phyloP scores from a whole-genome alignment of 2,888 invertebrate species.

The Thalpophila matura region DNA sequence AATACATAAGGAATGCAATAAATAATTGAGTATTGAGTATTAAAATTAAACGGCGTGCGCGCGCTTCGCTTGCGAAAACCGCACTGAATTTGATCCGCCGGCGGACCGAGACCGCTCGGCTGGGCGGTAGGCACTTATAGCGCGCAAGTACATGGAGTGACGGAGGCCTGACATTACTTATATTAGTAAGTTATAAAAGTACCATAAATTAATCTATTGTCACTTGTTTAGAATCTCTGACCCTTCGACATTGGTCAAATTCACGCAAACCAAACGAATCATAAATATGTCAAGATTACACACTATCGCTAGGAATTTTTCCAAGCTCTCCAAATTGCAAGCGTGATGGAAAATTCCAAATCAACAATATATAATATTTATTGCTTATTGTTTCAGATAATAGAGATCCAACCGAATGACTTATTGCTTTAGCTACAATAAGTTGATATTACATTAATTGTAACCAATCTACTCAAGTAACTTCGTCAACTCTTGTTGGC shows the following conservation, averaged over 20 bases:
- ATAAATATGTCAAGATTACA: slow-evolving; percentile 21
- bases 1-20: too few relatives aligned
- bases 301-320: background rate
- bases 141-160: too few relatives aligned
- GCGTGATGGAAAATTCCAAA: slow-evolving; percentile 4
- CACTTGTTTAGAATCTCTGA: background rate
- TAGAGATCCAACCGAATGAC: too few relatives aligned
- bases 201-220: background rate
- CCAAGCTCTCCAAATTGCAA: background rate
- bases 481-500: background rate
- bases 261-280: background rate
- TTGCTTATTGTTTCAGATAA: background rate
- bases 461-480: background rate
- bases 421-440: background rate
- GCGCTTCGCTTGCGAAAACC: too few relatives aligned
- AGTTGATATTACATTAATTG: background rate
- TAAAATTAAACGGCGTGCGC: too few relatives aligned
- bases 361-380: background rate
- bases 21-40: too few relatives aligned
- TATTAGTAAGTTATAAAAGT: too few relatives aligned
- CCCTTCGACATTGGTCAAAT: background rate
- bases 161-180: too few relatives aligned
- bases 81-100: too few relatives aligned
- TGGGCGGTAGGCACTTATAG: too few relatives aligned
- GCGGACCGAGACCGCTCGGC: too few relatives aligned